phyloP scores from a whole-genome alignment of 2,113 vertebrate species.

The Megaleporinus macrocephalus region DNA sequence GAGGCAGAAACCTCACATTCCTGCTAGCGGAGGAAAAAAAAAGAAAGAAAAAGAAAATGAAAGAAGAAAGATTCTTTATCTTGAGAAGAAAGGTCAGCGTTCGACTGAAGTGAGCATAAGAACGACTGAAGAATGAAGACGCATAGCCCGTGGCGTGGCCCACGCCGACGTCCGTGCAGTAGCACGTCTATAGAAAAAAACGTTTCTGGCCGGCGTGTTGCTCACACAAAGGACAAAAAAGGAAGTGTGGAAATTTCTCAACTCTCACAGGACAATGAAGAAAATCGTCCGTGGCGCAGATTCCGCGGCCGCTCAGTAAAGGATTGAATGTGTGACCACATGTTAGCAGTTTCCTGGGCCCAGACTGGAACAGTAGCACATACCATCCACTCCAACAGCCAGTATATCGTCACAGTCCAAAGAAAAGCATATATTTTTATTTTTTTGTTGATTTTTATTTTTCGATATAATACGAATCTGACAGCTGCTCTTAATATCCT shows the following conservation, averaged over 20 bases:
- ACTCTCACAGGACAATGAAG: not conserved
- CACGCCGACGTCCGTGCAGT: not conserved
- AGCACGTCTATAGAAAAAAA: not conserved
- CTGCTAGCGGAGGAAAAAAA: constrained; percentile 7
- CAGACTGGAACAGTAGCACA: no score
- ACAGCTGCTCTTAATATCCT: no score
- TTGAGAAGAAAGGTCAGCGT: not conserved
- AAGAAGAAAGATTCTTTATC: no score
- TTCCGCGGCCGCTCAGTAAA: not conserved
- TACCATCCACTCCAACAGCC: no score
- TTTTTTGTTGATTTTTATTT: no score
- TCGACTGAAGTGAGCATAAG: constrained; percentile 16
- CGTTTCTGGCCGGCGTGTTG: not conserved
- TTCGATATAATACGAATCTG: no score
- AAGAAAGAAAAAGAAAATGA: no score
- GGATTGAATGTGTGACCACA: no score
- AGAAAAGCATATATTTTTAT: no score
- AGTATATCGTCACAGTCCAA: no score
- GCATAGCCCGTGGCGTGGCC: constrained; percentile 8
- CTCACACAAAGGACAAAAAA: not conserved
- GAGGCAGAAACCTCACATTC: not conserved
- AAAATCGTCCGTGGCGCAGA: not conserved
- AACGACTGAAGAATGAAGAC: not conserved
- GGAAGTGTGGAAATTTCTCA: not conserved
- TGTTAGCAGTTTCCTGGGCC: no score